These are phyloP conservation scores for Oryzias celebensis DNA, from an alignment of 2,113 vertebrate genomes.

Conservation along the genomic window DNA sequence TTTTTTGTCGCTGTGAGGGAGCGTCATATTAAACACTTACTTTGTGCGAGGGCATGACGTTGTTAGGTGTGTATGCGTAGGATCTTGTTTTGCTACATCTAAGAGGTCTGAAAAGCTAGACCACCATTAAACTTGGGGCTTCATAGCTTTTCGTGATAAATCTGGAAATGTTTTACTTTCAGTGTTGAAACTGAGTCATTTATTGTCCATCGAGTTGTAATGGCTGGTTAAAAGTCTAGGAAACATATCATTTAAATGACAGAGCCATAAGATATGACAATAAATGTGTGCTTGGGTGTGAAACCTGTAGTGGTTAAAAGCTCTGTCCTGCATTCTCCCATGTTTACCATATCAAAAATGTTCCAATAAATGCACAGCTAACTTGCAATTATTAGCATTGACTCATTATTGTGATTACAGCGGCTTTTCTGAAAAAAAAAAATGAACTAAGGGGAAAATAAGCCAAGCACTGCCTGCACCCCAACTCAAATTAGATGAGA, in stretches of 20 bases:
- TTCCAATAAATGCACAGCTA: slow-evolving; percentile 2
- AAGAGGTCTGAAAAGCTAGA: not conserved
- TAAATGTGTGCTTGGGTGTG: not conserved
- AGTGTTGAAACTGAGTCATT: not conserved
- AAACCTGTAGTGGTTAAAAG: slow-evolving; percentile 1
- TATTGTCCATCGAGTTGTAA: not conserved
- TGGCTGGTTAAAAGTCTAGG: not conserved
- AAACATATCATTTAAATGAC: not conserved
- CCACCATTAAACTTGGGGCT: not conserved
- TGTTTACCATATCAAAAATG: slow-evolving; percentile 9
- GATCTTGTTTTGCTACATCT: not conserved
- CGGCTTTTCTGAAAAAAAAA: slow-evolving; percentile 24
- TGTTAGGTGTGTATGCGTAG: not conserved
- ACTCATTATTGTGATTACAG: slow-evolving; percentile 27
- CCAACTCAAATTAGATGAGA: slow-evolving; percentile 3
- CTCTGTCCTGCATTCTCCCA: not conserved
- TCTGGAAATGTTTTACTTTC: not conserved
- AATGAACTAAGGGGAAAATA: not conserved
- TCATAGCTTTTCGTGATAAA: not conserved
- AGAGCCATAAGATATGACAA: not conserved
- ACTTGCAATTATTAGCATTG: slow-evolving; percentile 7
- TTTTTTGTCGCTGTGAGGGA: slow-evolving; percentile 10
- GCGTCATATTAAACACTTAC: slow-evolving; percentile 1
- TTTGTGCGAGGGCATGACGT: slow-evolving; percentile 5
- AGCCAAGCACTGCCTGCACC: slow-evolving; percentile 10